Evolutionary conservation across 2,888 invertebrate species (phyloP).

Genomic region (Caenorhabditis angaria): DNA sequence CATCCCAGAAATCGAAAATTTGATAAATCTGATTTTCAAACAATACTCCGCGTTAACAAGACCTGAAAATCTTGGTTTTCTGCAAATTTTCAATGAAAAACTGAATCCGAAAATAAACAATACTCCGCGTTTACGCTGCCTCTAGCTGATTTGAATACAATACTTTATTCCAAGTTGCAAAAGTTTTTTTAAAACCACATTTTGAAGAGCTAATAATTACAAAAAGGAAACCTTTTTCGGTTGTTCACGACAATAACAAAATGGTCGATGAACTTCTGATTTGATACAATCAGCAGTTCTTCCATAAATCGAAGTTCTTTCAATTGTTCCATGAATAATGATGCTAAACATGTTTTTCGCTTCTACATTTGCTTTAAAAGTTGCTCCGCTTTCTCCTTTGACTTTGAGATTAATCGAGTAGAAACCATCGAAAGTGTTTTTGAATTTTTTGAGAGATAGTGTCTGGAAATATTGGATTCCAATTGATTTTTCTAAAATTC

Average conservation of each 20-base stretch:
- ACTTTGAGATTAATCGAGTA: slow-evolving; percentile 24
- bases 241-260: slow-evolving; percentile 28
- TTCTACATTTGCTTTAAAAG: slow-evolving; percentile 20
- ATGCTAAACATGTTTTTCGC: slow-evolving; percentile 8
- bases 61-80: background rate
- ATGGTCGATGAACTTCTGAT: slow-evolving; percentile 24
- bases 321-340: slow-evolving; percentile 26
- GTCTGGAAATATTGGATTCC: too few species aligned
- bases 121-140: too few species aligned
- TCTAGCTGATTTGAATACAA: too few species aligned
- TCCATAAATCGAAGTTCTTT: slow-evolving; percentile 32
- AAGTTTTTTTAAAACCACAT: too few species aligned
- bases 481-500: too few species aligned
- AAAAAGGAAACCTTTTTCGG: too few species aligned
- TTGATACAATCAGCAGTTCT: slow-evolving; percentile 35
- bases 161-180: too few species aligned
- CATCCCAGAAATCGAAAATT: background rate
- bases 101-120: too few species aligned
- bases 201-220: too few species aligned
- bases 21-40: background rate
- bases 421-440: slow-evolving; percentile 25
- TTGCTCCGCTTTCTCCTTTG: slow-evolving; percentile 26
- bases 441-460: slow-evolving; percentile 18
- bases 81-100: background rate
- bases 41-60: background rate